Evolutionary conservation across 2,113 vertebrate species (phyloP).

Genomic region (Chamaetylas fuelleborni): DNA sequence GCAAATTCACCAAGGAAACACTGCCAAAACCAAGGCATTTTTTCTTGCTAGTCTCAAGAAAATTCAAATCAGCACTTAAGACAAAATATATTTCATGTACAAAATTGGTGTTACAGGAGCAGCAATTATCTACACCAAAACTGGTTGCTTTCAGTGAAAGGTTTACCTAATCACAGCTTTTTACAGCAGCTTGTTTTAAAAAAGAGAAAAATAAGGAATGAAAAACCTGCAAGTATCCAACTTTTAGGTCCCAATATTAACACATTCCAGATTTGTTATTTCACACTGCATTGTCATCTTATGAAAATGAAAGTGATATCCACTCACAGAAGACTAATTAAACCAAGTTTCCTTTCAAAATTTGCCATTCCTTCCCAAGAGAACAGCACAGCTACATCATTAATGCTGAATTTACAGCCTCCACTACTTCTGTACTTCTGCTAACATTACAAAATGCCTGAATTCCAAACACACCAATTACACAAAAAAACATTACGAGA

Average conservation of each 20-base stretch:
- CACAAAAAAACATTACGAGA: background rate
- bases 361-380: slow-evolving; percentile 63
- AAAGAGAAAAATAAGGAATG: background rate
- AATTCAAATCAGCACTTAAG: background rate
- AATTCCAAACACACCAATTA: background rate
- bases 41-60: background rate
- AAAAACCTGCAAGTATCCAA: background rate
- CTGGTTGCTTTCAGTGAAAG: background rate
- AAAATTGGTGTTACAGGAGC: background rate
- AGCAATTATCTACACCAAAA: background rate
- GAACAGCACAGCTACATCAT: slow-evolving; percentile 30
- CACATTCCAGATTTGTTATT: background rate
- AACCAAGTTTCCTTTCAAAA: slow-evolving; percentile 28
- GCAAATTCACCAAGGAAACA: background rate
- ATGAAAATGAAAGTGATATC: background rate
- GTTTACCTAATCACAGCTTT: background rate
- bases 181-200: background rate
- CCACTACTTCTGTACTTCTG: background rate
- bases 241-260: background rate
- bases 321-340: slow-evolving; percentile 27
- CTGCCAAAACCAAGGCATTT: background rate
- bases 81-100: background rate
- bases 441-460: background rate
- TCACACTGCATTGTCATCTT: background rate
- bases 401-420: slow-evolving; percentile 26